phyloP scores from a whole-genome alignment of 2,888 invertebrate species.

The Xestia rhomboidea region DNA sequence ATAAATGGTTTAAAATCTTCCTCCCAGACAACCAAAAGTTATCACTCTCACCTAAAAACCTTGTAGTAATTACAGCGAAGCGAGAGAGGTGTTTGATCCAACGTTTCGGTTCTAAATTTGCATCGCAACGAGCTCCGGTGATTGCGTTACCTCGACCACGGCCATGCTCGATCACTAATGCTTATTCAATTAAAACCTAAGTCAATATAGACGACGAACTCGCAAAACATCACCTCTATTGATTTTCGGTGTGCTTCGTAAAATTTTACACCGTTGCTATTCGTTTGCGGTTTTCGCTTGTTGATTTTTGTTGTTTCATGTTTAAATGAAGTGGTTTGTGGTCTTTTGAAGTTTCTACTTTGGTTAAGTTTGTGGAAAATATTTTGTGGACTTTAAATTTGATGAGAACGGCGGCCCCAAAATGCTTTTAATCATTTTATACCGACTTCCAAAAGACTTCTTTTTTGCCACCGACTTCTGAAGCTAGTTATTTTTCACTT shows the following conservation, averaged over 20 bases:
- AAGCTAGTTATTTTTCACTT: too few relatives aligned
- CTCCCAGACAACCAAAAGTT: not conserved
- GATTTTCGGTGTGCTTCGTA: slow-evolving; percentile 53
- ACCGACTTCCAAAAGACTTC: too few relatives aligned
- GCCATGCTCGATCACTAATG: slow-evolving; percentile 62
- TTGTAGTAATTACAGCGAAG: slow-evolving; percentile 52
- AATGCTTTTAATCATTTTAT: not conserved
- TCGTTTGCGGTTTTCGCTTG: slow-evolving; percentile 24
- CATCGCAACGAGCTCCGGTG: slow-evolving; percentile 80
- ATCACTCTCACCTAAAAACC: slow-evolving; percentile 28
- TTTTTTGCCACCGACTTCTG: too few relatives aligned
- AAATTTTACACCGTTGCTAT: slow-evolving; percentile 38
- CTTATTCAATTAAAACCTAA: slow-evolving; percentile 72
- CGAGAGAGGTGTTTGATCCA: slow-evolving; percentile 54
- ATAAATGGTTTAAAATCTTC: not conserved
- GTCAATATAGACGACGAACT: slow-evolving; percentile 58
- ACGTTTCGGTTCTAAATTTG: slow-evolving; percentile 73
- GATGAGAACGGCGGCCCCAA: not conserved
- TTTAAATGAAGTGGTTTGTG: slow-evolving; percentile 6
- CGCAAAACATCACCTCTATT: slow-evolving; percentile 57
- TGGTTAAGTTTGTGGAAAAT: not conserved
- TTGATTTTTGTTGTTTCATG: slow-evolving; percentile 44
- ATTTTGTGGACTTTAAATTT: slow-evolving; percentile 15
- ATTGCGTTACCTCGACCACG: slow-evolving; percentile 74
- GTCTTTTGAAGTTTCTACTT: not conserved